Percentiles rank a stretch among this genome's conserved stretches.
phyloP scores from a whole-genome alignment of 2,888 invertebrate genomes.

The Coleophora flavipennella region DNA sequence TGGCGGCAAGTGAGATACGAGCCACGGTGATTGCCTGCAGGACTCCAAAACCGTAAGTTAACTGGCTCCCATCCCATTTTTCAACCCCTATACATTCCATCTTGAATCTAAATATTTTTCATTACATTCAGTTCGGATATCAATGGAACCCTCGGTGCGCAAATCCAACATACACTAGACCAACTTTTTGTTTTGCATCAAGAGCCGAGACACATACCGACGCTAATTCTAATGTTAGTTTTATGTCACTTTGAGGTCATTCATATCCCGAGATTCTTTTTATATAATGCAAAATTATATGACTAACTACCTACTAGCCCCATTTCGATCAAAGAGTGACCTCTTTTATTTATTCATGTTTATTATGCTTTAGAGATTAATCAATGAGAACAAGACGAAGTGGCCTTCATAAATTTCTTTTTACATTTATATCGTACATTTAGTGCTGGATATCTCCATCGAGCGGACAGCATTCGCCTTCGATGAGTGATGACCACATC shows the following conservation, averaged over 20 bases:
- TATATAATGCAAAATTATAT: neutral
- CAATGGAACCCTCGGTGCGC: too few relatives aligned
- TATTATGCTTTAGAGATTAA: constrained; percentile 22
- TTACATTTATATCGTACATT: constrained; percentile 31
- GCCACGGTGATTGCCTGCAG: too few relatives aligned
- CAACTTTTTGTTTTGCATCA: too few relatives aligned
- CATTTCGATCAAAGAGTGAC: constrained; percentile 22
- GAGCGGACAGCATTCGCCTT: constrained; percentile 1
- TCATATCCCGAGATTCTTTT: constrained; percentile 1
- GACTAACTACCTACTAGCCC: neutral
- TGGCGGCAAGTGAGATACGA: too few relatives aligned
- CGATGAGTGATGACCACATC: too few relatives aligned
- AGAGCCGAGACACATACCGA: neutral
- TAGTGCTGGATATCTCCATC: constrained; percentile 13
- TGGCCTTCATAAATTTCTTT: constrained; percentile 27
- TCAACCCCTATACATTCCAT: too few relatives aligned
- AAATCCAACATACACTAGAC: too few relatives aligned
- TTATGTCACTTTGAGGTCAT: constrained; percentile 5
- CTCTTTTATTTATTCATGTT: constrained; percentile 20
- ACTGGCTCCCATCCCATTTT: too few relatives aligned
- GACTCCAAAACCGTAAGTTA: too few relatives aligned
- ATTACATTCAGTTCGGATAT: too few relatives aligned
- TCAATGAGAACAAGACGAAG: too few relatives aligned
- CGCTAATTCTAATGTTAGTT: constrained; percentile 15
- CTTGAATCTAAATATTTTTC: too few relatives aligned